phyloP scores from a whole-genome alignment of 2,888 invertebrate genomes.

The Torymus auratus region DNA sequence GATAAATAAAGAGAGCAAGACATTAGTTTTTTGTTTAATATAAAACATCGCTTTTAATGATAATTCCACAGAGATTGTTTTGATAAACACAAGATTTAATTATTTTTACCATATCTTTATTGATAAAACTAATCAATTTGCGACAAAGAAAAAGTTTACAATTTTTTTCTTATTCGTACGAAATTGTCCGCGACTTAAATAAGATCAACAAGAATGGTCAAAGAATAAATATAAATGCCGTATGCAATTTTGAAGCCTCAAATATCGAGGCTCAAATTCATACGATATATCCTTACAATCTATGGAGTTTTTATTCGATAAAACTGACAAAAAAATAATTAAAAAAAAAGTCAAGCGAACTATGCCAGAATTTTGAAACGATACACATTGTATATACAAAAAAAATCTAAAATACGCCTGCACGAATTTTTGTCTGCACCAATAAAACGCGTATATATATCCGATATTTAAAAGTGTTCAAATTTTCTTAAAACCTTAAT shows the following conservation, averaged over 20 bases:
- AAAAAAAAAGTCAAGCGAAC: too few species aligned
- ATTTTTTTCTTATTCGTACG: not conserved
- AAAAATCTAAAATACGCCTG: too few species aligned
- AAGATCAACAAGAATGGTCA: conserved; percentile 18
- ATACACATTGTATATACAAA: too few species aligned
- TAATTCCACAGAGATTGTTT: not conserved
- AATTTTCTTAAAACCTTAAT: conserved; percentile 47
- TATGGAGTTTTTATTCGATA: not conserved
- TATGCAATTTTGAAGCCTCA: not conserved
- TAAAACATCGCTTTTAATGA: conserved; percentile 34
- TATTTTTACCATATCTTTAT: not conserved
- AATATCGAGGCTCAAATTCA: not conserved
- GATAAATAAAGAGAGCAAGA: too few species aligned
- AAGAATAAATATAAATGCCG: conserved; percentile 48
- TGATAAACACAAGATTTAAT: conserved; percentile 13
- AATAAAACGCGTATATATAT: too few species aligned
- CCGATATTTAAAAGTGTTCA: not conserved
- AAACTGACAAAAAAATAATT: too few species aligned
- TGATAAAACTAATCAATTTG: conserved; percentile 16
- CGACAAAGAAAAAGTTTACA: too few species aligned
- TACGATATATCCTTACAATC: not conserved
- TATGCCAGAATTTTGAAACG: too few species aligned
- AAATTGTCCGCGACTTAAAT: conserved; percentile 22
- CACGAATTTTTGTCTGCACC: too few species aligned
- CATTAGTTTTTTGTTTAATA: not conserved